Evolutionary conservation across 1,140 invertebrate species (phyloP), one percentile per base, ranked within the genome.

Genomic region (Orussus abietinus): DNA sequence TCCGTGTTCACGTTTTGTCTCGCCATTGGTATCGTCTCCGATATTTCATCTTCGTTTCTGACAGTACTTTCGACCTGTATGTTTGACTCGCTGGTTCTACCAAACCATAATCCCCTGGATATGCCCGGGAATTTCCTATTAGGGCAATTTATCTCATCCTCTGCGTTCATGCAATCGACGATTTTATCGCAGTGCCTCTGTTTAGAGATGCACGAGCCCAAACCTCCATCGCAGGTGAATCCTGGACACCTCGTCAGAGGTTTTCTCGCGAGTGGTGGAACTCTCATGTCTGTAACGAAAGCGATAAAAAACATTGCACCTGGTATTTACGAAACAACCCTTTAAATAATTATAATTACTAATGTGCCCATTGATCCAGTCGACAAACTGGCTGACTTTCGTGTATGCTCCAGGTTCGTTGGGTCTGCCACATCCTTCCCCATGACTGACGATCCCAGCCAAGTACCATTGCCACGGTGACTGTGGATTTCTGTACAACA

Each of bases 341-440:
- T 9, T 18, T n/a, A 15, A n/a, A 15, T 3, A 12, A 18, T 15
- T 28, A 39, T 5, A 55, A 56, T 39, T 55, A 78, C 71, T 61
- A 6, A 74, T 78, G 22, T 76, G 74, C 46, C 75, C 64, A 38
- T 71, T 68, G 38, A 92, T 86, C 89, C 88, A 92, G 28, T 80
- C 59, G 3, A 83, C 51, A 59, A 81, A 89, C n/a, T 80, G 64
- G 22, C 80, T 80, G 12, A 90, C 83, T 63, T 79, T 78, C 0
- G 88, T 89, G 50, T 92, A 92, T 41, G 85, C 85, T n/a, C 89
- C 89, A 5, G 87, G 84, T 60, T 89, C 82, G 39, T 80, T 72
- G 18, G 82, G 79, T 42, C 83, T 71, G 2, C 78, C 90, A 66
- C 90, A 92, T 4, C 88, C 88, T 55, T 85, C 80, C 2, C 92